Conservation (phyloP, 2,888 invertebrate species). For the Sisyra terminalis region DNA sequence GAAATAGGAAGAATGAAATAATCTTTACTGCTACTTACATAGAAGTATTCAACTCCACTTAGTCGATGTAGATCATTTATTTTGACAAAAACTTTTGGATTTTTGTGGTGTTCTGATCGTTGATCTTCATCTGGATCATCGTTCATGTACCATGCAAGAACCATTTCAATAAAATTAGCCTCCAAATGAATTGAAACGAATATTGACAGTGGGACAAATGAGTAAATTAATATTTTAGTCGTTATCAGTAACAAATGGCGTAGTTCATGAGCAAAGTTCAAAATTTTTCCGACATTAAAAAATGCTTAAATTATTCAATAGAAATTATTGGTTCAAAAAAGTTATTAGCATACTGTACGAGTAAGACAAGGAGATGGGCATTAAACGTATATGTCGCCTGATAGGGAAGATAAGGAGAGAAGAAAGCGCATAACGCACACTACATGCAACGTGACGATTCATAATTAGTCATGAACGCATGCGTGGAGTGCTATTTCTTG, state of each 20-base stretch:
- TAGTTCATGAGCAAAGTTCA: not conserved
- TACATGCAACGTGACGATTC: too few species aligned
- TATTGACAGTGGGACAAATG: not conserved
- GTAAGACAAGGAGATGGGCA: too few species aligned
- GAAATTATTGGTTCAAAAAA: too few species aligned
- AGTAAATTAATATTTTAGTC: too few species aligned
- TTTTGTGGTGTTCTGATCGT: constrained; percentile 62
- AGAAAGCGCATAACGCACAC: too few species aligned
- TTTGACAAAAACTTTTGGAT: constrained; percentile 55
- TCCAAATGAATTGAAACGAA: not conserved
- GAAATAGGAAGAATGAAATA: too few species aligned
- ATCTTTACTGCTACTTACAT: constrained; percentile 37
- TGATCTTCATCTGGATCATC: constrained; percentile 46
- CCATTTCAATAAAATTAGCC: constrained; percentile 38
- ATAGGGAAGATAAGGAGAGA: too few species aligned
- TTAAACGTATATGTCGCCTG: too few species aligned
- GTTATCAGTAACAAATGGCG: too few species aligned
- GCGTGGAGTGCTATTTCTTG: too few species aligned
- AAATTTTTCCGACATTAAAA: not conserved
- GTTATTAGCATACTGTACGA: too few species aligned
- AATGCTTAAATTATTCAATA: not conserved
- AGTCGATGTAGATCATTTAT: constrained; percentile 45
- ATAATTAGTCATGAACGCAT: too few species aligned
- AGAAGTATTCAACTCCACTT: constrained; percentile 81
- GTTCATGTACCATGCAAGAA: constrained; percentile 73